phyloP scores from a whole-genome alignment of 2,797 vertebrate genomes.

The Sphenopsis melanotis region DNA sequence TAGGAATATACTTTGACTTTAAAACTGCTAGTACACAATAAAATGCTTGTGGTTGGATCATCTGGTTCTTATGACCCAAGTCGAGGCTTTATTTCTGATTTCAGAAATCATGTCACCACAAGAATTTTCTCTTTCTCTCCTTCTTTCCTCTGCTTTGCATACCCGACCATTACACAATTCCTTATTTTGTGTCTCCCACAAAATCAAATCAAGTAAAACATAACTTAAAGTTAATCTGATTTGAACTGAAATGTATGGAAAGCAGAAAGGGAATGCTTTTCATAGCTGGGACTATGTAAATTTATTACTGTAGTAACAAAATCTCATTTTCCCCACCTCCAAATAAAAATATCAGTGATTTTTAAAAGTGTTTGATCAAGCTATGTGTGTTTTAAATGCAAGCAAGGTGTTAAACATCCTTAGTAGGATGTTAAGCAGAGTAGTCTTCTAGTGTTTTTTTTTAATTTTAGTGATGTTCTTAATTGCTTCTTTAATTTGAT shows the following conservation, averaged over 20 bases:
- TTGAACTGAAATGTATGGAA: conserved; percentile 2
- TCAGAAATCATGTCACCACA: background rate
- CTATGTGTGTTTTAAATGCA: background rate
- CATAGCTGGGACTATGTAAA: conserved; percentile 23
- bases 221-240: background rate
- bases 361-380: background rate
- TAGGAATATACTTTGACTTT: background rate
- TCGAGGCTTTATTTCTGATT: conserved; percentile 2
- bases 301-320: background rate
- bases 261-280: conserved; percentile 61
- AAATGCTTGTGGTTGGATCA: background rate
- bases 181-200: background rate
- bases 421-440: no score
- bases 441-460: background rate
- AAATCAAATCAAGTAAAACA: background rate
- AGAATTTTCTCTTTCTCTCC: conserved; percentile 54
- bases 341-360: background rate
- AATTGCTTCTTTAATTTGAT: background rate
- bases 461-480: background rate
- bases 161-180: background rate
- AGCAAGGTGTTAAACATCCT: background rate
- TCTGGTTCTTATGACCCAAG: conserved; percentile 16
- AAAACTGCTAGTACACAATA: background rate
- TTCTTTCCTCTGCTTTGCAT: conserved; percentile 53
- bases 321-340: background rate